phyloP scores from a whole-genome alignment of 1,140 invertebrate species.

The Paraescarpia echinospica region DNA sequence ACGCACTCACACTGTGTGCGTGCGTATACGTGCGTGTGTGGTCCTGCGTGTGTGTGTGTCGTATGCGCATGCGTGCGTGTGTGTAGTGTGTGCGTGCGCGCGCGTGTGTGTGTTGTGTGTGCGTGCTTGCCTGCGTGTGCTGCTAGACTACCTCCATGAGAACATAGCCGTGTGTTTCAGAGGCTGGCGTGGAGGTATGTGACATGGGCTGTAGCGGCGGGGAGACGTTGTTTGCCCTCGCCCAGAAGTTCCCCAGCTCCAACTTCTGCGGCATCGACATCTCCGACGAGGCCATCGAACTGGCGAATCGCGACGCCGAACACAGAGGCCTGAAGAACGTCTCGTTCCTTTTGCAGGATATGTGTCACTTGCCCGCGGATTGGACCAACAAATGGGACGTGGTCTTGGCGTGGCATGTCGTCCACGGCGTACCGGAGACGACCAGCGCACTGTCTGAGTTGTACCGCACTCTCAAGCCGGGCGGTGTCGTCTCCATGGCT shows the following conservation, averaged over 20 bases:
- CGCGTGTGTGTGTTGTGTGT: no score
- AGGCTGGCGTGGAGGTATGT: no score
- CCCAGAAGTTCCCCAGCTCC: constrained; percentile 32
- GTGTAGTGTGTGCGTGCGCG: neutral
- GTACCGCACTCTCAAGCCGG: constrained; percentile 29
- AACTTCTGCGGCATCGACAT: constrained; percentile 32
- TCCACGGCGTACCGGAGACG: constrained; percentile 39
- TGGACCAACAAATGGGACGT: constrained; percentile 32
- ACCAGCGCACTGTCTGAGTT: constrained; percentile 30
- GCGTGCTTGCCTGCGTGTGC: neutral
- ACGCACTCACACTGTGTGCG: no score
- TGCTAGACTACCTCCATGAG: no score
- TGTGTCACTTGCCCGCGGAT: constrained; percentile 30
- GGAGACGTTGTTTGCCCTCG: constrained; percentile 21
- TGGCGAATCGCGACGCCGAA: constrained; percentile 2
- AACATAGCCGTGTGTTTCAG: no score
- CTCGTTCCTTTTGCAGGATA: neutral
- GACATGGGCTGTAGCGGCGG: constrained; percentile 33
- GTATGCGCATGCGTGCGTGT: neutral
- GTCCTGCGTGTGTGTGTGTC: no score
- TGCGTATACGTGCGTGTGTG: neutral
- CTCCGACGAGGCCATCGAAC: constrained; percentile 7
- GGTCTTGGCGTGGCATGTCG: constrained; percentile 30
- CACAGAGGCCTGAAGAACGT: constrained; percentile 31
- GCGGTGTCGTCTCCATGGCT: constrained; percentile 33